Evolutionary conservation across 2,113 vertebrate genomes (phyloP), one percentile per base, ranked within the genome.

Genomic region (Macrotis lagotis): DNA sequence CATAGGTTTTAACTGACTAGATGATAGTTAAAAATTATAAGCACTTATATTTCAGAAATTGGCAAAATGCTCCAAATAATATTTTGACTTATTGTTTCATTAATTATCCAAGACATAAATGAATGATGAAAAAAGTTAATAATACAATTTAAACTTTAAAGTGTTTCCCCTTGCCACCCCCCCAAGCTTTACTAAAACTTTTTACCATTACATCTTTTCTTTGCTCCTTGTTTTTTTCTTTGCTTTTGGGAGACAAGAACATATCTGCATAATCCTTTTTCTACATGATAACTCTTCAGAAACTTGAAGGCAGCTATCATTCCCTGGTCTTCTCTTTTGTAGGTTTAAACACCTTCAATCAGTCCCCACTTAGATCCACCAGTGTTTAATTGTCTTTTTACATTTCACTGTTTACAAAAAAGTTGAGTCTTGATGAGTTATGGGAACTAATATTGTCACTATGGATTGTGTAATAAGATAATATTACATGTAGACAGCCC

Each of bases 361-460:
- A 44, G 22, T 83, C 6, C 6, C n/a, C 59, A 66, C 11, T 66
- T 37, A 74, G 37, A 5, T 66, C 31, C 31, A 74, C 12, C 31
- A 74, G 31, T 74, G 31, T n/a, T 74, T 37, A 37, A 74, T 74
- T 74, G 14, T 55, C 53, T 28, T 55, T 10, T 89, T 88, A 92
- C 93, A 66, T 90, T 95, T 89, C 50, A 94, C 55, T 91, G 28
- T 91, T 95, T 89, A 90, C 94, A 91, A 92, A 90, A 51, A 93
- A n/a, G 53, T 93, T 50, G 93, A 91, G 89, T 49, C n/a, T 50
- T 91, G 37, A n/a, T 0, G 44, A 74, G 47, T 92, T 88, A 83
- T 8, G 49, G 47, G 91, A 51, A 25, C 48, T 48, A 8, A 6
- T n/a, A n/a, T n/a, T n/a, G 22, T 94, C 37, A 44, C 55, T 74